Evolutionary conservation across 2,888 invertebrate species (phyloP), one percentile per base, ranked within the genome.

Genomic region (Adela reaumurella): DNA sequence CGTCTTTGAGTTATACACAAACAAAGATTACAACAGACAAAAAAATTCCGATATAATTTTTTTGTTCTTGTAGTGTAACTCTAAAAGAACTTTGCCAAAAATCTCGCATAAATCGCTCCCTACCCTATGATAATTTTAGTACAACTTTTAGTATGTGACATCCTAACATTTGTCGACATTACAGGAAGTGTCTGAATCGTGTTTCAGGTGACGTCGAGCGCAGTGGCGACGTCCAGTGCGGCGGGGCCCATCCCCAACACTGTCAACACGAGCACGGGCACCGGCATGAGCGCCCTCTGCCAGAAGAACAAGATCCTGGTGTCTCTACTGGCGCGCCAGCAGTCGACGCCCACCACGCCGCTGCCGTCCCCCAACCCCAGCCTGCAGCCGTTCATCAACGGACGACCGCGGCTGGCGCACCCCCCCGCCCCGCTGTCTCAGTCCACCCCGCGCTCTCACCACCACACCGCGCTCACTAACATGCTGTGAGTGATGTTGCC

Each of bases 221-320:
- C 72, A 19, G 62, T 62, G 46, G 73, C 84, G 4, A 63, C 70
- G 17, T 71, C 59, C 46, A 64, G 65, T 17, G 72, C 68, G 48
- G 67, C 70, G n/a, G 64, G 68, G 17, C 60, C 72, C 29, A 67
- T 65, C 18, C 78, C 84, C 49, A 61, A 63, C 42, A 59, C 65
- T 5, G 67, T 62, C 54, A 60, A 61, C 52, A 48, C 51, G 47
- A 59, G 59, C 43, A 57, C 54, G 16, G 52, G 58, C 5, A 58
- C 67, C 43, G 72, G 72, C 57, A 79, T 74, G 67, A 90, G 89
- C 58, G 85, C 86, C 56, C 77, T 94, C 47, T 90, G 90, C 69
- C 88, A 90, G 68, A 88, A 86, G 64, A 94, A 94, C 67, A 87
- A 88, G 66, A 93, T 94, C 86, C 78, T 94, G 56, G 93, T 92